Base-by-base conservation (phyloP, 35 echinoderm and acorn worm genomes). In the Patiria miniata region DNA sequence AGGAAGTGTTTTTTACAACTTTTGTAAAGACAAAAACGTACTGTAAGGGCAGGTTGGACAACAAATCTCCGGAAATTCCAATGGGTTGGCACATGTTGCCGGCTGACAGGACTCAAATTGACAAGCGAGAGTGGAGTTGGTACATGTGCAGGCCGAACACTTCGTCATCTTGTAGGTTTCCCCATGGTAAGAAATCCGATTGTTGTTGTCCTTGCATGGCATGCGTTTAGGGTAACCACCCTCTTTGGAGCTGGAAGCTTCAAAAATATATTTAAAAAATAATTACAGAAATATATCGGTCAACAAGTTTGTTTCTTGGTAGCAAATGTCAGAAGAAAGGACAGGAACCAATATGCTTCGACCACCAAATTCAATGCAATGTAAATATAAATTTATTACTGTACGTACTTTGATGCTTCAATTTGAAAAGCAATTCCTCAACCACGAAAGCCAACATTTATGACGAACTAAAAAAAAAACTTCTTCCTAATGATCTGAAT, bases 31-130 rank as follows among this genome's bases (percentile, higher is more conserved):
- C n/a, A n/a, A n/a, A 73, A 32, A 87, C 85, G 78, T 87, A 87
- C 85, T 87, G 40, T 87, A 87, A n/a, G 85, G 85, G 55, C 85
- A 87, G 7, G 77, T 17, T 50, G 29, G 37, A 47, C 85, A 87
- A 29, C 85, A 87, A 52, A 52, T 39, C 37, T 69, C 85, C 17
- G 44, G 42, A 33, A 77, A 77, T 53, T 87, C 78, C 9, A 87
- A 53, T 6, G 65, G 85, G 17, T 79, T 33, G 5, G 65, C 29
- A 36, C 85, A 87, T 40, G 51, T 78, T 10, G 68, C 22, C 0
- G 85, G 85, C 28, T 77, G 85, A 79, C 85, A 87, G 23, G 68
- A 52, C 47, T 79, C 85, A 79, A 87, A 78, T 8, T 52, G 68
- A 23, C 85, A 87, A 39, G 39, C 78, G 3, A 79, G 37, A 14